Conservation (phyloP, 2,888 invertebrate species). For the Bibio marci region DNA sequence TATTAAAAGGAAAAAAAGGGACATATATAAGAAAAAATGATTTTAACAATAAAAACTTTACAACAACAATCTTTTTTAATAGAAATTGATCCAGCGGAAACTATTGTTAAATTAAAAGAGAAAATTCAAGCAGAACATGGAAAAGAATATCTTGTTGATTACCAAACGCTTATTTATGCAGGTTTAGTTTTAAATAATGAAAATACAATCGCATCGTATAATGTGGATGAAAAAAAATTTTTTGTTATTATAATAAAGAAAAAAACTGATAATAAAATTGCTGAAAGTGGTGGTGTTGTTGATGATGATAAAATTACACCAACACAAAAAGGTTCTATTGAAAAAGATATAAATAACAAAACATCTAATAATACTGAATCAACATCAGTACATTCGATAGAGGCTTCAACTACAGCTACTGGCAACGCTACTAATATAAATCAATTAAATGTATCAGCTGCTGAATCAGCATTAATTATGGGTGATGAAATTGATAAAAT, state of each 20-base stretch:
- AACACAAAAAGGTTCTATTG: conserved; percentile 20
- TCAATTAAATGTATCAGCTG: too few species aligned
- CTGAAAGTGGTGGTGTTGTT: conserved; percentile 23
- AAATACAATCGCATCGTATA: conserved; percentile 66
- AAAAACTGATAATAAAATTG: conserved; percentile 11
- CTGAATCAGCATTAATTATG: conserved; percentile 35
- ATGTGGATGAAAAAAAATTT: conserved; percentile 94
- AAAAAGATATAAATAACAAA: conserved; percentile 24
- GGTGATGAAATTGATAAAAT: conserved; percentile 60
- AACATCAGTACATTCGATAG: conserved; percentile 13
- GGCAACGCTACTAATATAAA: conserved; percentile 8
- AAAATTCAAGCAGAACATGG: too few species aligned
- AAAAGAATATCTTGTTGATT: too few species aligned
- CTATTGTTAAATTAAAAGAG: too few species aligned
- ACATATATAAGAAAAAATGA: too few species aligned
- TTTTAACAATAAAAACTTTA: too few species aligned
- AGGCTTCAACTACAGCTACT: conserved; percentile 2
- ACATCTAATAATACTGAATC: conserved; percentile 23
- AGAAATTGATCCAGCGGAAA: too few species aligned
- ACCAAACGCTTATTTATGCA: too few species aligned
- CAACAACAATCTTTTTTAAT: too few species aligned
- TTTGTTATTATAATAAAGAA: conserved; percentile 94
- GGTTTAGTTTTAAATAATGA: conserved; percentile 89
- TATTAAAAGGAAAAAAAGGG: too few species aligned
- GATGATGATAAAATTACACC: conserved; percentile 21